Conservation (phyloP, 1,140 invertebrate species). For the Lordiphosa stackelbergi region DNA sequence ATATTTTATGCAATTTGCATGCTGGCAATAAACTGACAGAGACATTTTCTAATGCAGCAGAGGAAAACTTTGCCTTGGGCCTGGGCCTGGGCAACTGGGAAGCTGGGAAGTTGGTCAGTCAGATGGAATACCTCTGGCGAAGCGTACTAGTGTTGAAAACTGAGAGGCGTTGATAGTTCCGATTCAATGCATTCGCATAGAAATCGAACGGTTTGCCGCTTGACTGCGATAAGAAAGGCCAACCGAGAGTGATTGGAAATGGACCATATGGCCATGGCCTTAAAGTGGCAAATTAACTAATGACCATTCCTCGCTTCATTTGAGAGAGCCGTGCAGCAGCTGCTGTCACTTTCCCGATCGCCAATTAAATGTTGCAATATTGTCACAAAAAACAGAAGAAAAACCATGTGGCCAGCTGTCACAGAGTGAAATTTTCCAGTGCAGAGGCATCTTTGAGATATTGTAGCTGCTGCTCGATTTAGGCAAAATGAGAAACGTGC, state of each 20-base stretch:
- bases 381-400: slow-evolving; percentile 20
- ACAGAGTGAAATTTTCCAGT: slow-evolving; percentile 37
- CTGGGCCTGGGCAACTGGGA: slow-evolving; percentile 7
- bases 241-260: slow-evolving; percentile 1
- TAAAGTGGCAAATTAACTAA: slow-evolving; percentile 4
- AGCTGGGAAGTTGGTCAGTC: slow-evolving; percentile 57
- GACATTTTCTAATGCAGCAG: background rate
- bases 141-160: slow-evolving; percentile 37
- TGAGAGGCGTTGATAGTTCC: slow-evolving; percentile 50
- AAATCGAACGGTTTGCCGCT: slow-evolving; percentile 42
- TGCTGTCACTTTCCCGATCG: slow-evolving; percentile 24
- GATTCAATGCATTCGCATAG: slow-evolving; percentile 47
- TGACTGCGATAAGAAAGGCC: slow-evolving; percentile 16
- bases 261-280: slow-evolving; percentile 30
- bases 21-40: slow-evolving; percentile 41
- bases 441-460: slow-evolving; percentile 10
- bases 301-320: no score
- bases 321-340: slow-evolving; percentile 18
- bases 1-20: slow-evolving; percentile 74
- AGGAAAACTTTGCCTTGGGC: slow-evolving; percentile 18
- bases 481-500: slow-evolving; percentile 69
- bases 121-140: slow-evolving; percentile 16
- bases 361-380: slow-evolving; percentile 16
- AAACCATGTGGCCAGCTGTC: slow-evolving; percentile 35
- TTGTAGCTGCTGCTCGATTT: slow-evolving; percentile 50